Percentiles rank a stretch among this genome's conserved stretches.
Conservation (phyloP, 2,888 invertebrate species). For the Ectropis crepuscularia region DNA sequence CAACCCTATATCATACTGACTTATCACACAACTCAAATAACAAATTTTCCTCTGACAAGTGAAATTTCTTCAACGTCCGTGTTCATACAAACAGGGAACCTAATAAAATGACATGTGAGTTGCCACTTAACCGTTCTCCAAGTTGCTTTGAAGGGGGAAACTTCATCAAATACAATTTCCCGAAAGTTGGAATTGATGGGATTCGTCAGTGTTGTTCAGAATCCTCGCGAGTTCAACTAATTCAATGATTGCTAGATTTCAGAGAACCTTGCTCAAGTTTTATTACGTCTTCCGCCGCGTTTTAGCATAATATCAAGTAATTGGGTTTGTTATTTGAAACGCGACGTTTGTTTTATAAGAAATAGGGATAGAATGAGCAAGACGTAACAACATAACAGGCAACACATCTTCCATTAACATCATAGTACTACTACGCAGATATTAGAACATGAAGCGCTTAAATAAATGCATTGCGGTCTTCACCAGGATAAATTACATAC, state of each 20-base stretch:
- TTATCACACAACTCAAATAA: constrained; percentile 14
- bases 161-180: constrained; percentile 32
- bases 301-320: background rate
- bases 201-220: constrained; percentile 11
- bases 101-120: constrained; percentile 33
- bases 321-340: too few species aligned
- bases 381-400: too few species aligned
- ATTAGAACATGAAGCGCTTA: too few species aligned
- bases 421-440: too few species aligned
- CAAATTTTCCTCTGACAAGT: constrained; percentile 5
- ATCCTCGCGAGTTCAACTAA: constrained; percentile 11
- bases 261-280: too few species aligned
- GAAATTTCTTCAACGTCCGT: constrained; percentile 16
- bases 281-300: too few species aligned
- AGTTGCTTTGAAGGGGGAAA: constrained; percentile 26
- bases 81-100: constrained; percentile 25
- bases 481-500: too few species aligned
- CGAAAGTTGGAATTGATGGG: constrained; percentile 24
- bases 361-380: too few species aligned
- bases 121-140: constrained; percentile 25
- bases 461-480: too few species aligned
- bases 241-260: constrained; percentile 5
- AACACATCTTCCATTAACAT: too few species aligned
- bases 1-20: background rate
- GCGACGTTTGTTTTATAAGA: too few species aligned